Conservation (phyloP, 2,888 invertebrate genomes). For the Lumbricus terrestris region DNA sequence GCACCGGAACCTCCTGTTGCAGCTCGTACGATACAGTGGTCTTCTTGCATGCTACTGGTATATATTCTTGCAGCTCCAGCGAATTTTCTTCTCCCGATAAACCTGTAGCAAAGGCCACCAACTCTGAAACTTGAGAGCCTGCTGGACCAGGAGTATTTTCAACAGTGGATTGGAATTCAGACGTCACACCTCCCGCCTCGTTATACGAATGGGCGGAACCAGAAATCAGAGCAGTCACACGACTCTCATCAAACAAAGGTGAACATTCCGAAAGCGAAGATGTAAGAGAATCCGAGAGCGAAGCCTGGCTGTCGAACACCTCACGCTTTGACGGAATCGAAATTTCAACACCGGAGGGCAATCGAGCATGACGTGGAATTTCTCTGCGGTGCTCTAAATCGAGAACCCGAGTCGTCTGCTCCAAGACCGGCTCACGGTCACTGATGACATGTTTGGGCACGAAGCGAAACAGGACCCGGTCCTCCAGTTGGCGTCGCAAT, state of each 20-base stretch:
- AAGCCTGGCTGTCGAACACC: not conserved
- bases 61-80: not conserved
- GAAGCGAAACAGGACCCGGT: not conserved
- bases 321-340: not conserved
- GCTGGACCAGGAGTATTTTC: not conserved
- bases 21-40: too few species aligned
- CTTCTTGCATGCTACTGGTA: too few species aligned
- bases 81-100: not conserved
- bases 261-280: slow-evolving; percentile 12
- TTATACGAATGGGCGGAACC: not conserved
- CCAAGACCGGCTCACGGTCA: not conserved
- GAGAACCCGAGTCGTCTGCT: not conserved
- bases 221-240: not conserved
- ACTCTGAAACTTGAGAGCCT: not conserved
- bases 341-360: not conserved
- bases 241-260: not conserved
- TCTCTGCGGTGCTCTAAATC: not conserved
- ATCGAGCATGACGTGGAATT: not conserved
- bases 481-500: not conserved
- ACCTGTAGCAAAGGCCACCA: not conserved
- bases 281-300: not conserved
- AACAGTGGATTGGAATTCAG: not conserved
- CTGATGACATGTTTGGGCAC: not conserved
- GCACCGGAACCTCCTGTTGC: too few species aligned
- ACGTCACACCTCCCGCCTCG: not conserved